Base-by-base conservation (phyloP, 2,888 invertebrate species). In the Cotesia congregata region DNA sequence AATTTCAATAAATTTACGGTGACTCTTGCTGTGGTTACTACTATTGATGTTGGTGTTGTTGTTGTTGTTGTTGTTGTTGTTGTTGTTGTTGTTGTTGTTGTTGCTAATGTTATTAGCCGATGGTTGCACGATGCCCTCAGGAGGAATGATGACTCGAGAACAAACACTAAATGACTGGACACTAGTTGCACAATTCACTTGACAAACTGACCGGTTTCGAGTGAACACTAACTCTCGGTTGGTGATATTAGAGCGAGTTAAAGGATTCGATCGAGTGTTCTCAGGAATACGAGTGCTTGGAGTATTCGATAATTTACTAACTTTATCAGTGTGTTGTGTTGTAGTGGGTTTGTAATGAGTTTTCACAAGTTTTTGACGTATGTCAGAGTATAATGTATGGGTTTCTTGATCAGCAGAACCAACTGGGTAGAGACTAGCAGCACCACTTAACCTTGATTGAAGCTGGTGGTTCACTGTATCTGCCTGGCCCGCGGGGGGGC, bases 401-500 rank as follows among this genome's bases (percentile, higher is more conserved):
- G 6, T 20, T n/a, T 6, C 62, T 17, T 20, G 62, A 7, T 65
- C 65, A 30, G 65, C 65, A 12, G 30, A 65, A 65, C 30, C 17
- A 38, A 65, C 65, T 65, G 65, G 38, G 38, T 12, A 12, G 7
- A 12, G 41, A 5, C 64, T 68, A 72, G 60, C 75, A 59, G 62
- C 68, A 67, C 72, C 75, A 78, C 74, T 71, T 80, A 65, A 12
- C 20, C 38, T 65, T 65, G 74, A 80, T 30, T 30, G 81, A 77
- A 76, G 79, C 81, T 80, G 81, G 78, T n/a, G 61, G 76, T 80
- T 78, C 77, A 80, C 78, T 83, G 82, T 83, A 83, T 84, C 82
- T 79, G 83, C 81, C 81, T 81, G 86, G 83, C 84, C 86, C 85
- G 83, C 82, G 82, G 79, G 87, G 86, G 86, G 87, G 85, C 86